Base-by-base conservation (phyloP, 2,797 vertebrate species). In the Parotocinclus haroldoi region DNA sequence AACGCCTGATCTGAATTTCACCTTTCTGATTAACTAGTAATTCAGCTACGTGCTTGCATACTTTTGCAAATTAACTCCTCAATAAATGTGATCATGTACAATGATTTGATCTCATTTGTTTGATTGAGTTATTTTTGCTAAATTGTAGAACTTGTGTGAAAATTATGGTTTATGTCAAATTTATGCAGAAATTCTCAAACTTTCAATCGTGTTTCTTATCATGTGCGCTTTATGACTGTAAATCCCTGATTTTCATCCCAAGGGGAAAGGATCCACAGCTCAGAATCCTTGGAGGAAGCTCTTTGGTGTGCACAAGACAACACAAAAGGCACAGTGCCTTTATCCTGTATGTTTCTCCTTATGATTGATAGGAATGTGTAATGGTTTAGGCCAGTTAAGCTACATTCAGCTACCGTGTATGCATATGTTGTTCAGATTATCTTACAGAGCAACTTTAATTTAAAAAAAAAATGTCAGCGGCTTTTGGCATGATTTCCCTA, bases 241-340 rank as follows among this genome's bases (percentile, higher is more conserved):
- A 63, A 64, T 69, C 59, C 70, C 27, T 69, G 69, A 70, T 79
- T 74, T 73, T 66, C 53, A 67, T 66, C 58, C 66, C 55, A 87
- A 86, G 80, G 82, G 77, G 40, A 82, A 86, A 76, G 87, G 88
- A 80, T 79, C 82, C 71, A 66, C 87, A 40, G 76, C 83, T 74
- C 89, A 89, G 80, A 93, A 88, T 78, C 85, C 89, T 2, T 92
- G 91, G 91, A 93, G 84, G 89, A 93, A 92, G 83, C 85, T 93
- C 66, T 92, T 93, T 89, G 91, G 91, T 74, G 84, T 88, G 54
- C 89, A 82, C 85, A 90, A 83, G 87, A 89, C 88, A 76, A 81
- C 86, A 84, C 89, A 90, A 79, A 87, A 81, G 81, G 84, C 87
- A 83, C 86, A 87, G 83, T 87, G 76, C 83, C 82, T 86, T 77